Percentiles rank a stretch among this genome's conserved stretches.
phyloP scores from a whole-genome alignment of 2,113 vertebrate genomes.

The Notothenia coriiceps region DNA sequence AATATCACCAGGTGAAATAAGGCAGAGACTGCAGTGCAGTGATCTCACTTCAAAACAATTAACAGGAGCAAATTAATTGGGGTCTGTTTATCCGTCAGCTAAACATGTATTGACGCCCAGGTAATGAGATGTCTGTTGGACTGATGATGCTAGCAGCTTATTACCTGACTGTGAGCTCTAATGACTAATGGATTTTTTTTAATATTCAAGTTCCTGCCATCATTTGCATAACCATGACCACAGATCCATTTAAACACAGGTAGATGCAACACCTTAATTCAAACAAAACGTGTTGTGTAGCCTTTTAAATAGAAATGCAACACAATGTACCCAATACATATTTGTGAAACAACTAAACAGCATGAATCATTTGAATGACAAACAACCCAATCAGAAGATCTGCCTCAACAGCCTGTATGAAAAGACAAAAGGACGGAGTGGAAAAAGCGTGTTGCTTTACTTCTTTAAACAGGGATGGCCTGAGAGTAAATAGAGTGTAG shows the following conservation, averaged over 20 bases:
- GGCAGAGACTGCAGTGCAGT: conserved; percentile 16
- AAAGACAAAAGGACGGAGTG: conserved; percentile 59
- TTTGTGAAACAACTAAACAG: background rate
- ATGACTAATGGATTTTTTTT: conserved; percentile 42
- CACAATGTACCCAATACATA: background rate
- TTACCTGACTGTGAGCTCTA: conserved; percentile 57
- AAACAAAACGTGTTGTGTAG: conserved; percentile 2
- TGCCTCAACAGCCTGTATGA: background rate
- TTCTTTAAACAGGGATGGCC: conserved; percentile 10
- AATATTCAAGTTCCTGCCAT: conserved; percentile 1
- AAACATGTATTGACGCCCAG: conserved; percentile 75
- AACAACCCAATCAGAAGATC: conserved; percentile 19
- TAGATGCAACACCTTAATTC: background rate
- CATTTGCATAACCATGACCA: conserved; percentile 11
- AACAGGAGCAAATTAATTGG: conserved; percentile 59
- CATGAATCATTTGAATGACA: conserved; percentile 28
- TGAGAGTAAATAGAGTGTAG: background rate
- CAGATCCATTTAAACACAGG: background rate
- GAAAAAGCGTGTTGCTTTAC: conserved; percentile 40
- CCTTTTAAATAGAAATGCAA: background rate
- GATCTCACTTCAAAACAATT: conserved; percentile 62
- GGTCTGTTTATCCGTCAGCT: conserved; percentile 72
- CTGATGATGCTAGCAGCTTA: conserved; percentile 69
- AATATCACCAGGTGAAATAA: conserved; percentile 39
- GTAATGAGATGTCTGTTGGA: conserved; percentile 79